Evolutionary conservation across 2,113 vertebrate genomes (phyloP), one percentile per base, ranked within the genome.

Genomic region (Cyprinodon tularosa): DNA sequence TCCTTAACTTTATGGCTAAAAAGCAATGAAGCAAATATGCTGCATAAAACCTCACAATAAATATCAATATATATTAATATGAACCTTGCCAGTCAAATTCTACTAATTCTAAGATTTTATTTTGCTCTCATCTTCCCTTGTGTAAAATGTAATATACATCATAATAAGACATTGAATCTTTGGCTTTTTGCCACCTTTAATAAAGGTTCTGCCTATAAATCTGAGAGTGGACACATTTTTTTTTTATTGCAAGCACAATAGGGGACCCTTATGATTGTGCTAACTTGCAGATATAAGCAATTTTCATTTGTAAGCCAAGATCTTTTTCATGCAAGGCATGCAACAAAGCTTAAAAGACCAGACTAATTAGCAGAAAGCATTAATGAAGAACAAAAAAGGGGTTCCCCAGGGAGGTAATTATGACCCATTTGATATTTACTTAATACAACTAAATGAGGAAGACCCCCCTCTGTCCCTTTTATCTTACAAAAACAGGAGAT

Each of bases 321-420:
- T 61, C 73, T 80, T 62, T 87, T 89, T 86, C 77, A 79, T 86
- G 88, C 69, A 77, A 12, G 84, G 73, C 3, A 22, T 68, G 59
- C 59, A 86, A 92, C 72, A 89, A 83, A 88, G 87, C 78, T 83
- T 44, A 8, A 40, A 72, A 84, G 83, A 71, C 7, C 62, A n/a
- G 57, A 84, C 81, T 92, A 93, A 94, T 93, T 93, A 93, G 82
- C 62, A 13, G 65, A 84, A 84, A 85, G 63, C 74, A 83, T 86
- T 89, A 93, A 91, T 87, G 81, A 89, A 84, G 61, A 81, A 88
- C 72, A 78, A 86, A 89, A 93, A 77, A 57, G 68, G 22, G 68
- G 69, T 66, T 86, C 91, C 90, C 91, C 15, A 10, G 83, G 86
- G 93, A 91, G 69, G 86, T 77, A 93, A 94, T 94, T 95, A 94